These are phyloP conservation scores for Hesperia comma DNA, from an alignment of 2,888 invertebrate genomes.

Conservation along the genomic window DNA sequence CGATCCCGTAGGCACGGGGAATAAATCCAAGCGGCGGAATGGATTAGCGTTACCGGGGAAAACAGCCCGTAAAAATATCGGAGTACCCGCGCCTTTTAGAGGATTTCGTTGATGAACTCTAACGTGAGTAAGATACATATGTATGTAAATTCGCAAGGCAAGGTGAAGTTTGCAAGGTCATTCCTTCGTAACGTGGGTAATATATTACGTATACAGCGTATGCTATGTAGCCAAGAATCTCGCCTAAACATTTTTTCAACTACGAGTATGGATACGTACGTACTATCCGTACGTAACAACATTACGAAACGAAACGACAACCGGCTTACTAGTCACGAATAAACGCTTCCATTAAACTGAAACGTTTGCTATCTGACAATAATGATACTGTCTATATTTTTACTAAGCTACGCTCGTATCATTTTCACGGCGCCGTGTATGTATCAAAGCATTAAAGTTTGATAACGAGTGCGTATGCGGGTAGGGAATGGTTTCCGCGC, in stretches of 20 bases:
- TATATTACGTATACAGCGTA: neutral
- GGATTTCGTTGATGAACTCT: constrained; percentile 43
- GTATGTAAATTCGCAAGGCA: neutral
- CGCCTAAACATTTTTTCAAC: too few species aligned
- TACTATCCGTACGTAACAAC: too few species aligned
- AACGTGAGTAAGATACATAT: constrained; percentile 1
- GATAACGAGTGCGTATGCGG: constrained; percentile 19
- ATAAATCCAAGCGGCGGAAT: constrained; percentile 35
- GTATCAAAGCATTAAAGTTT: constrained; percentile 19
- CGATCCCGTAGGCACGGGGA: constrained; percentile 32
- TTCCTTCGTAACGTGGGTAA: neutral
- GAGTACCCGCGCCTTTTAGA: constrained; percentile 26
- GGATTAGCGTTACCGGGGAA: constrained; percentile 35
- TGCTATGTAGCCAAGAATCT: too few species aligned
- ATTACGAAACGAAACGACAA: too few species aligned
- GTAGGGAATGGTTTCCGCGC: constrained; percentile 43
- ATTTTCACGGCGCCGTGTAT: neutral
- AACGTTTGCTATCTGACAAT: too few species aligned
- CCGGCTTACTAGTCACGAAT: too few species aligned
- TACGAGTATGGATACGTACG: too few species aligned
- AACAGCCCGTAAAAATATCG: constrained; percentile 37
- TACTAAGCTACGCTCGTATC: neutral
- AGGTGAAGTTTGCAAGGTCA: neutral
- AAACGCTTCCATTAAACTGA: too few species aligned
- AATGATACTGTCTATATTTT: too few species aligned